Evolutionary conservation across 2,113 vertebrate genomes (phyloP), one percentile per base, ranked within the genome.

Genomic region (Xiphophorus hellerii): DNA sequence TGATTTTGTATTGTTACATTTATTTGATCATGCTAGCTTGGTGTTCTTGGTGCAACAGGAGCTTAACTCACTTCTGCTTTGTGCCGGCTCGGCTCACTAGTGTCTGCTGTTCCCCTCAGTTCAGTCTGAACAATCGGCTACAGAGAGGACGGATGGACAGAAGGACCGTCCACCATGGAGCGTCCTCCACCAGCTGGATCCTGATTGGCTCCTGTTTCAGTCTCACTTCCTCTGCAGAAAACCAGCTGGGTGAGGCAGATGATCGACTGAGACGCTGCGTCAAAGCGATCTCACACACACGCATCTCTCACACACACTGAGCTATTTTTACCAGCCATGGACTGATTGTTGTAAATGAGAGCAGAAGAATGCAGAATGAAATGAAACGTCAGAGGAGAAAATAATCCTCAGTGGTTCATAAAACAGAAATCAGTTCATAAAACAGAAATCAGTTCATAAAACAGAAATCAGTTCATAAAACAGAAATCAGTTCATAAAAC

Each of bases 321-420:
- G 70, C 78, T 92, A 87, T 90, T 87, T 90, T 79, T 87, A 91
- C 80, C 67, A 1, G 28, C 15, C 37, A 58, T 4, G 78, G 81
- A 87, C 73, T 31, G 66, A 78, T 74, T 69, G 25, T 14, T 72
- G 62, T 60, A 3, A 78, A 77, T 71, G 71, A 73, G 67, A 70
- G 76, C 27, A 77, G 69, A 64, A 62, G 63, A 87, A 89, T 25
- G 71, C 39, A 1, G 20, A 5, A 64, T 67, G 70, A 79, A 82
- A 85, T 83, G 71, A 80, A 54, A 25, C 1, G 22, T 54, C 44
- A 54, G 60, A 58, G 25, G 25, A 58, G 51, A n/a, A 58, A 7
- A 22, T 5, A n/a, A 58, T 58, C 51, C 1, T 42, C 39, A n/a
- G 60, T 28, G 11, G 28, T 54, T 54, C 5, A 10, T n/a, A 3